These are phyloP conservation scores for Temnothorax ravouxi DNA, from an alignment of 2,888 invertebrate species.

Conservation along the genomic window DNA sequence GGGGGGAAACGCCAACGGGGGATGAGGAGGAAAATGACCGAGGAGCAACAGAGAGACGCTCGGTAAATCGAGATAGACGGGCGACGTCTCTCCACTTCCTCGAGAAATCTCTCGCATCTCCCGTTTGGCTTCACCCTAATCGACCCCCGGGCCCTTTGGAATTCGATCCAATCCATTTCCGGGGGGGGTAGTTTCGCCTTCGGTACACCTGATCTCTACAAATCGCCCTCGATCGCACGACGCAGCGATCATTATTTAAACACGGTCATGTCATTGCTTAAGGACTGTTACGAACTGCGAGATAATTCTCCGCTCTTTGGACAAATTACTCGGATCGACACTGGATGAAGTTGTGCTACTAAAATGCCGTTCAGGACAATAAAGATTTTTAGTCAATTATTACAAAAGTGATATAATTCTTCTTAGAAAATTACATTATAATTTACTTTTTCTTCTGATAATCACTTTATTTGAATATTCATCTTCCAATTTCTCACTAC, in stretches of 20 bases:
- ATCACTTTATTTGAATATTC: background rate
- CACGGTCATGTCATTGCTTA: constrained; percentile 71
- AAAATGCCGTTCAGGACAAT: background rate
- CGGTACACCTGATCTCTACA: constrained; percentile 71
- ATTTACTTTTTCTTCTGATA: background rate
- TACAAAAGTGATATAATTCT: background rate
- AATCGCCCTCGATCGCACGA: constrained; percentile 62
- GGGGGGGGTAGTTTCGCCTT: constrained; percentile 71
- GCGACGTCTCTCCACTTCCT: constrained; percentile 61
- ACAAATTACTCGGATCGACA: constrained; percentile 23
- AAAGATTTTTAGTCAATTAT: background rate
- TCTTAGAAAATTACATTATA: background rate
- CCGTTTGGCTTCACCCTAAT: constrained; percentile 76
- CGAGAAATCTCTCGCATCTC: constrained; percentile 76
- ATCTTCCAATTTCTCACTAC: background rate
- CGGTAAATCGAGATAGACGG: constrained; percentile 74
- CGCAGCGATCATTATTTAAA: constrained; percentile 74
- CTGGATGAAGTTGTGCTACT: background rate
- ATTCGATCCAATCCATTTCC: constrained; percentile 77
- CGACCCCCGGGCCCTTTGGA: constrained; percentile 74
- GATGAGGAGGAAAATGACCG: constrained; percentile 64
- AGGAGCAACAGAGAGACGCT: constrained; percentile 66
- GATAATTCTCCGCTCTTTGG: constrained; percentile 23
- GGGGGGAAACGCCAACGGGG: constrained; percentile 29
- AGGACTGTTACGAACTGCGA: constrained; percentile 53